Evolutionary conservation across 2,797 vertebrate species (phyloP), one percentile per base, ranked within the genome.

Genomic region (Siniperca scherzeri): DNA sequence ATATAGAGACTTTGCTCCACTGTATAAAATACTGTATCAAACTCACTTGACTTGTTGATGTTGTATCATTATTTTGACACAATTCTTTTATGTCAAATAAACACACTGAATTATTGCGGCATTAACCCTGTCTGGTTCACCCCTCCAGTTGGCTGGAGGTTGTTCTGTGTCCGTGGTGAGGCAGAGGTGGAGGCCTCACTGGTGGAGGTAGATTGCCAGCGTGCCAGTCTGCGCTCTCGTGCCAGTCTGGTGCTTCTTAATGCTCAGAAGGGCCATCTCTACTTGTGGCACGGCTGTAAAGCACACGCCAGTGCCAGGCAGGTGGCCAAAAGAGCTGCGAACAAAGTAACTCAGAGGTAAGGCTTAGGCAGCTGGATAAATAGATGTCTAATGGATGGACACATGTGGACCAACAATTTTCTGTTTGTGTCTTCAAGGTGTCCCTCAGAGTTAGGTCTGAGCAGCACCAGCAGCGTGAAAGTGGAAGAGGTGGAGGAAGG

Each of bases 221-320:
- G 56, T 19, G 76, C 91, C 82, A 96, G 96, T 65, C 89, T 97
- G 84, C 95, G 96, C 25, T 97, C 96, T 38, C 94, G 96, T 0
- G 91, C 83, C 84, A 95, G 93, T 72, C 82, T 96, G 66, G 90
- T 95, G 60, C 94, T 96, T 50, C 93, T 97, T 2, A 90, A 88
- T 1, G 87, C 92, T 46, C 91, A 91, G 62, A 88, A 89, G 53
- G 82, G 79, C 13, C 81, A 42, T 0, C 89, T 97, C 5, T 96
- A 94, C 87, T 55, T 96, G 82, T 97, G 96, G 96, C 93, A 95
- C 0, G 96, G 96, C 74, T 96, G 96, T 70, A 96, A 96, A 88
- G 80, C 93, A 9, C 95, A 96, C 0, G 16, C 57, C 12, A 42
- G 78, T 0, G 91, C 93, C 53, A 92, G 91, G 27, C 88, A 91